These are phyloP conservation scores for Elanoides forficatus DNA, from an alignment of 2,113 vertebrate species.

Conservation along the genomic window DNA sequence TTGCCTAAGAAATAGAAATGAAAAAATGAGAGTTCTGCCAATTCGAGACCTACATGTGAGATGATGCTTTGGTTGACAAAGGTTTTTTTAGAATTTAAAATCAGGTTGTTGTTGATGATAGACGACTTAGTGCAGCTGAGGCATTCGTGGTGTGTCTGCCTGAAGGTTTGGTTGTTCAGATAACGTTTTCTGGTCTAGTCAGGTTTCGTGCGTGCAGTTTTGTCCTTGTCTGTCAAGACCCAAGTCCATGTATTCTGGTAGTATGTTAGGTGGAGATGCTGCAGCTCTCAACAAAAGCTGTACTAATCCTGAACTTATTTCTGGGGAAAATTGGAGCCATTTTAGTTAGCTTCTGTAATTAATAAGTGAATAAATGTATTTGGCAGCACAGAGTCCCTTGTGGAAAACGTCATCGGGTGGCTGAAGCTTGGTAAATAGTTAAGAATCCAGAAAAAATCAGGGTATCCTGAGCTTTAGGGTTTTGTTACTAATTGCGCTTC, in stretches of 20 bases:
- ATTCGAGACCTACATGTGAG: rapidly evolving
- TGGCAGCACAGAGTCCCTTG: background rate
- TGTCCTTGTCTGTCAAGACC: rapidly evolving
- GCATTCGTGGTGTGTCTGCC: background rate
- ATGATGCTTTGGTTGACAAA: background rate
- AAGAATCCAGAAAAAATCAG: background rate
- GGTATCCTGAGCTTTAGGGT: background rate
- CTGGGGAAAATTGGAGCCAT: background rate
- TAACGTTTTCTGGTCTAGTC: background rate
- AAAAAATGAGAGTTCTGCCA: background rate
- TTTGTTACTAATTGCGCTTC: background rate
- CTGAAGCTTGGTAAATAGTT: background rate
- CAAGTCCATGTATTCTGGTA: rapidly evolving
- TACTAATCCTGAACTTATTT: background rate
- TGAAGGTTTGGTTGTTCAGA: background rate
- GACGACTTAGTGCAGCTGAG: background rate
- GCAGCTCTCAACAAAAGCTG: background rate
- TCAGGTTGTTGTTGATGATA: background rate
- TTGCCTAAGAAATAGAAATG: background rate
- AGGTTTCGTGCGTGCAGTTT: background rate
- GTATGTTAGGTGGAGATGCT: background rate
- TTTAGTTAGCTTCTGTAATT: background rate
- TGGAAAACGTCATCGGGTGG: background rate
- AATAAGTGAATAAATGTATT: background rate
- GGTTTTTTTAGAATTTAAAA: background rate